Base-by-base conservation (phyloP, 1,140 invertebrate species). In the Dolichoris vasculosae region DNA sequence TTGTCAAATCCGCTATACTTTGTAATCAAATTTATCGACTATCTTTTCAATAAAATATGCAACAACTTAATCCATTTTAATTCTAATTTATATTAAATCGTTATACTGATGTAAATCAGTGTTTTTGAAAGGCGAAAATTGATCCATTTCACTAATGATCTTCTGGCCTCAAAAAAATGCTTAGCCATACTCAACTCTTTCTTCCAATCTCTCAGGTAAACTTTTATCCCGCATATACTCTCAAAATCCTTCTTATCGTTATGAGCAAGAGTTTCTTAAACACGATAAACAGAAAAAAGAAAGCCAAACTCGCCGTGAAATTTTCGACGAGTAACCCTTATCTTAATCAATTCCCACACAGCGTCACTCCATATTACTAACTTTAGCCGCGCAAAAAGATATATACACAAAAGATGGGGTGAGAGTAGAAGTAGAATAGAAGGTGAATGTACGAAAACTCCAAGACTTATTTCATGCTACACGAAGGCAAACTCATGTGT, bases 261-360 rank as follows among this genome's bases (percentile, higher is more conserved):
- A 7, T 35, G 26, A 79, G 55, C 55, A 40, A 6, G 77, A 63
- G 51, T 43, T 63, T 63, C 64, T 67, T 2, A n/a, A 55, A n/a
- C 30, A 71, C 1, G 79, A 69, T 67, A 55, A 67, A 69, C 48
- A 82, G 71, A 82, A 82, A 26, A 15, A 20, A 6, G 15, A 78
- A 59, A 7, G 15, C 51, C 30, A 35, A 38, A 46, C 32, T 55
- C 30, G 32, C 30, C 67, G 64, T 82, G 30, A 82, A 82, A 73
- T 82, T 71, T 82, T 73, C 81, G 69, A 69, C 81, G 64, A 75
- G 81, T 38, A 75, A 30, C 71, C 71, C 81, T 83, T 83, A 83
- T 83, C 81, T 83, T 83, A 83, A 75, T 75, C 64, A 82, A 82
- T 30, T 59, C 20, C 3, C 13, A 26, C 35, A 23, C 51, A 51